phyloP scores from a whole-genome alignment of 2,888 invertebrate species.

The Zonitis immaculata region DNA sequence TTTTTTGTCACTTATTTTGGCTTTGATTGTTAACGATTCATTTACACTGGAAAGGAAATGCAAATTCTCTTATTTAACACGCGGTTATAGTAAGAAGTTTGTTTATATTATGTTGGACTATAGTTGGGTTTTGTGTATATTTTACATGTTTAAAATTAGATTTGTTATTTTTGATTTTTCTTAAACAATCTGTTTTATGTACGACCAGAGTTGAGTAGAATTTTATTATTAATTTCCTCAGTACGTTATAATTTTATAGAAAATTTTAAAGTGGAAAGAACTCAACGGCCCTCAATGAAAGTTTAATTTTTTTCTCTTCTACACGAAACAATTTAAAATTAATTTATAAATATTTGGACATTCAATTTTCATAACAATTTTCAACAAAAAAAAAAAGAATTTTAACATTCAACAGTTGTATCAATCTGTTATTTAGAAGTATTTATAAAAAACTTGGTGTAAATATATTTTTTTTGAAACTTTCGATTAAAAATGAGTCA shows the following conservation, averaged over 20 bases:
- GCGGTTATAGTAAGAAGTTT: background rate
- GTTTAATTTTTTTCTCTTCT: background rate
- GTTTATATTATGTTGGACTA: background rate
- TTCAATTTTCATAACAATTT: background rate
- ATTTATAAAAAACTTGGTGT: background rate
- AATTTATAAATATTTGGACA: background rate
- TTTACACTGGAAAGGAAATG: background rate
- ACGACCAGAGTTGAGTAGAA: background rate
- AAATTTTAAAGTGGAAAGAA: background rate
- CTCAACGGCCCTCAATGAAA: background rate
- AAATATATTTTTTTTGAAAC: background rate
- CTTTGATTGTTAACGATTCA: background rate
- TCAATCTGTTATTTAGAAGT: background rate
- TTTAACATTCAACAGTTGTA: background rate
- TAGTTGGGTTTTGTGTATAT: background rate
- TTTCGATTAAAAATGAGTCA: background rate
- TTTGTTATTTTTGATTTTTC: background rate
- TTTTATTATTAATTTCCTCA: background rate
- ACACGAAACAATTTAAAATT: too few species aligned
- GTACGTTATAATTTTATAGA: background rate
- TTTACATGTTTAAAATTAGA: background rate
- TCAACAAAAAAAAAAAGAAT: background rate
- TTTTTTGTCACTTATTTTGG: background rate
- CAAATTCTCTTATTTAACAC: background rate
- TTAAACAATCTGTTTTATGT: constrained; percentile 14